Base-by-base conservation (phyloP, 2,888 invertebrate species). In the Heliothis peltigera region DNA sequence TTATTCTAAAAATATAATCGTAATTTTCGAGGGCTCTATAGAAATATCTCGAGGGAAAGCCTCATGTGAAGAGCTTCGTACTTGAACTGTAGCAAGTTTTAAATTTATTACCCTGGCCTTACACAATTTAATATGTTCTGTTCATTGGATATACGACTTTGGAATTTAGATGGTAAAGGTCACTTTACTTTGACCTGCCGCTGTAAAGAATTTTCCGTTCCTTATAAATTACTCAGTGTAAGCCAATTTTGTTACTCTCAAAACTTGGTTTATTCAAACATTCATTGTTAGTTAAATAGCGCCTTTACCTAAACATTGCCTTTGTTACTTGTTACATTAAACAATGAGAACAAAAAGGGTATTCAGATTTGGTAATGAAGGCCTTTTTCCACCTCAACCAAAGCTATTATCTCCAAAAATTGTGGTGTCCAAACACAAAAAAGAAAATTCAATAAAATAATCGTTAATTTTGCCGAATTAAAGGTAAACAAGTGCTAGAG, bases 41-140 rank as follows among this genome's bases (percentile, higher is more conserved):
- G 19, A 69, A 69, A 70, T 49, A 58, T 63, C 77, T 72, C 70
- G 44, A 28, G 65, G 70, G 73, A 70, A 53, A 62, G 54, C 51
- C 59, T 61, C 79, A 60, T 67, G 68, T 76, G 67, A 60, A 82
- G 72, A 61, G 71, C 39, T 52, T 35, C 51, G 62, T 69, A 68
- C 71, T 69, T 75, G 53, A 72, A 55, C 60, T 65, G 63, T 63
- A 51, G 72, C 61, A 56, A 75, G 54, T 75, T 79, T 76, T 43
- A 70, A 77, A 77, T 83, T 79, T 84, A 81, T 80, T 69, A 61
- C 73, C 42, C 39, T 52, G 28, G 64, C 53, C 63, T 63, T 32
- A 47, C 57, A 60, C 64, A 70, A 65, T 73, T 80, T 77, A 74
- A 69, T 69, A 72, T 66, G 57, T 57, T 61, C 49, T 52, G 49